Evolutionary conservation across 2,888 invertebrate genomes (phyloP).

Genomic region (Drosophila nr. perissopoda): DNA sequence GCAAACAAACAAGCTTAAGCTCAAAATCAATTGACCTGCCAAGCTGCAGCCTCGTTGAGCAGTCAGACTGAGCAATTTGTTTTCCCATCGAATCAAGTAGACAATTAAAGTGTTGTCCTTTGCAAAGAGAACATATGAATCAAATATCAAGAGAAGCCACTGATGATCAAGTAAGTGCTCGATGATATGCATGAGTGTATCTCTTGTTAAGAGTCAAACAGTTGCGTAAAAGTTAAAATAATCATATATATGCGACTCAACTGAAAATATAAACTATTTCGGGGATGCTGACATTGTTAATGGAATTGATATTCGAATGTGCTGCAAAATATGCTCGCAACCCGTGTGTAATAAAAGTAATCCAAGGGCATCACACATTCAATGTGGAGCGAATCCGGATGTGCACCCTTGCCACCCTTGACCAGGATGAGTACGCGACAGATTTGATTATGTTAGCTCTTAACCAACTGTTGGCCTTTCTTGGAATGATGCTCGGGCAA

Average conservation of each 20-base stretch:
- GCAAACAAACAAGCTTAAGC: not conserved
- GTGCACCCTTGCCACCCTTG: too few relatives aligned
- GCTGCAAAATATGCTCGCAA: too few relatives aligned
- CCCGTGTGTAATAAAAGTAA: too few relatives aligned
- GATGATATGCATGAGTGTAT: not conserved
- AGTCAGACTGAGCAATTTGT: not conserved
- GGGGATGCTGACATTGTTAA: not conserved
- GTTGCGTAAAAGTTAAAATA: not conserved
- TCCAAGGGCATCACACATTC: too few relatives aligned
- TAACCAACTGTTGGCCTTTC: too few relatives aligned
- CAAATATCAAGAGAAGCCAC: not conserved
- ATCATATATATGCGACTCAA: not conserved
- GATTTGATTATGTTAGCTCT: too few relatives aligned
- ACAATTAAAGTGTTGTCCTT: not conserved
- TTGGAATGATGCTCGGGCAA: too few relatives aligned
- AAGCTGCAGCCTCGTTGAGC: not conserved
- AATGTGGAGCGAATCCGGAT: too few relatives aligned
- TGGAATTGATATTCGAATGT: not conserved
- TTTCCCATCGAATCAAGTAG: not conserved
- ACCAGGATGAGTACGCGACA: too few relatives aligned
- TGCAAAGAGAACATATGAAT: not conserved
- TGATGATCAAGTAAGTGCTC: not conserved
- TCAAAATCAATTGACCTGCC: not conserved
- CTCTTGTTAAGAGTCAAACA: not conserved
- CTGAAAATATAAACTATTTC: not conserved